Conservation (phyloP, 2,113 vertebrate genomes). For the Varanus komodoensis region DNA sequence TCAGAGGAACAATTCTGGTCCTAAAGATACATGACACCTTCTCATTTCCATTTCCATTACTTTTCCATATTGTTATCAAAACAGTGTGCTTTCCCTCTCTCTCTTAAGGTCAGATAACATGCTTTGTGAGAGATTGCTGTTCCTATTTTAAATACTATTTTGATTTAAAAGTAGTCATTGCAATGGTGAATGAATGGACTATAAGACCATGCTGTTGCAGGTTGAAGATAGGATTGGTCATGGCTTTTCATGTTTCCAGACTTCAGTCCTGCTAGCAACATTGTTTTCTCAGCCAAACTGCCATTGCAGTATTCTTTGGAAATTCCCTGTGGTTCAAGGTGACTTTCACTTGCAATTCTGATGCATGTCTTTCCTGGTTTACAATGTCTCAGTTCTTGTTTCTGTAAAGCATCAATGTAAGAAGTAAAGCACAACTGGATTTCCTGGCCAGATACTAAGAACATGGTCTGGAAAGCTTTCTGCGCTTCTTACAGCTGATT, state of each 20-base stretch:
- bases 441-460: background rate
- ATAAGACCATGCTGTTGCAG: background rate
- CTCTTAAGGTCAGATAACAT: background rate
- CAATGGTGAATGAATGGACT: background rate
- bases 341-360: background rate
- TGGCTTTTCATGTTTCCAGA: background rate
- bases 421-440: accelerated
- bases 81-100: background rate
- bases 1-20: background rate
- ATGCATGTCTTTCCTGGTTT: background rate
- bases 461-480: background rate
- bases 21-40: background rate
- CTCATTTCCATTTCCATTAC: background rate
- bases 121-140: background rate
- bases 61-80: background rate
- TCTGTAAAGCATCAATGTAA: accelerated
- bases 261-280: background rate
- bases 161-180: background rate
- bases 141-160: background rate
- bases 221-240: background rate
- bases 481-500: background rate
- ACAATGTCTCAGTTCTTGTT: accelerated
- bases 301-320: background rate
- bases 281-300: background rate
- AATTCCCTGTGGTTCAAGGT: background rate